Evolutionary conservation across 2,888 invertebrate species (phyloP).

Genomic region (Criorhina ranunculi): DNA sequence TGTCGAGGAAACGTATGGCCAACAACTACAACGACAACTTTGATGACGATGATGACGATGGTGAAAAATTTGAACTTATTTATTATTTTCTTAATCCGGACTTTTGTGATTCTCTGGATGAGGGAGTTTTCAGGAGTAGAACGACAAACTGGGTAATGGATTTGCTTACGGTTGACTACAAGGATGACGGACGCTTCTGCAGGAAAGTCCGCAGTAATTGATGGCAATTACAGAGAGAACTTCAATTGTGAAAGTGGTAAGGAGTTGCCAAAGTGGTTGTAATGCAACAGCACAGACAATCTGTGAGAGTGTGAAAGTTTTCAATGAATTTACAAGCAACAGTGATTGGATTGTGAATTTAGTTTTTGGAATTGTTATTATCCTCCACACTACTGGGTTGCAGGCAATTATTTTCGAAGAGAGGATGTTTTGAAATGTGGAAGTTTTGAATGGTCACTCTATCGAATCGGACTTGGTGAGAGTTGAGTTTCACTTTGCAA

Average conservation of each 20-base stretch:
- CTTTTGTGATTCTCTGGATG: conserved; percentile 12
- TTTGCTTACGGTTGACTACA: conserved; percentile 35
- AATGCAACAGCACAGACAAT: neutral
- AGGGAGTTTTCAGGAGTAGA: neutral
- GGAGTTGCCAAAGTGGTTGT: neutral
- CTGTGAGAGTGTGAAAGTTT: conserved; percentile 3
- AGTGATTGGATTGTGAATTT: conserved; percentile 54
- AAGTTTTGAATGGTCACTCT: no score
- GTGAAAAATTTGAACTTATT: conserved; percentile 58
- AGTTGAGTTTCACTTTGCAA: no score
- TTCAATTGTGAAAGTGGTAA: conserved; percentile 43
- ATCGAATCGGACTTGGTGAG: no score
- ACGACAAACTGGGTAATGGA: conserved; percentile 41
- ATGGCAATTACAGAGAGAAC: conserved; percentile 56
- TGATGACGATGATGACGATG: conserved; percentile 30
- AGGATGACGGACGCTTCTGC: conserved; percentile 33
- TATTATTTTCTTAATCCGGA: conserved; percentile 68
- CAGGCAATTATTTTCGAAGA: conserved; percentile 57
- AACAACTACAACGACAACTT: neutral
- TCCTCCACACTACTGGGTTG: conserved; percentile 15
- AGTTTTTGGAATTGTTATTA: conserved; percentile 36
- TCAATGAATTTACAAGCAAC: conserved; percentile 45
- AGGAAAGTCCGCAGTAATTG: conserved; percentile 57
- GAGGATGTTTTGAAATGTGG: no score
- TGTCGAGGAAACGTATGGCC: conserved; percentile 14